Base-by-base conservation (phyloP, 2,113 vertebrate species). In the Macroglossus sobrinus region DNA sequence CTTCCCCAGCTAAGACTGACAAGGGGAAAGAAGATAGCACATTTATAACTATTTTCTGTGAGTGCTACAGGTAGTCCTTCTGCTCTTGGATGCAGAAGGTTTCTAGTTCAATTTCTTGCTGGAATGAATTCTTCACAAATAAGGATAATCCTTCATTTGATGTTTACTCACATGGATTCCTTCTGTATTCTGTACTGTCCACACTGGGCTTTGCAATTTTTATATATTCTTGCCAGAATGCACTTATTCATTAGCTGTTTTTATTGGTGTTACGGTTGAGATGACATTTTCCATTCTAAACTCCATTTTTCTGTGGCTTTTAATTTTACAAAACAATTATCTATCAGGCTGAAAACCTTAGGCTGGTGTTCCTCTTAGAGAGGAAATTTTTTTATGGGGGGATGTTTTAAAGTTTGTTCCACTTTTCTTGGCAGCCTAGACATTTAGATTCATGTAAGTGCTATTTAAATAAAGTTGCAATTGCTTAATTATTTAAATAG, bases 161-260 rank as follows among this genome's bases (percentile, higher is more conserved):
- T 98, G 98, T 95, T 98, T 97, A 98, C 80, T 98, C 97, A 98
- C 94, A 96, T 96, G 98, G 94, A 97, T 98, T 98, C 84, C 96
- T 98, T 98, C 97, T 97, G 91, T 97, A 97, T 95, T 97, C 96
- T 88, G 76, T 35, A 78, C 74, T 93, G 97, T 94, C 95, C 96
- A 95, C 92, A 96, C 45, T 69, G 30, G 76, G 75, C 95, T 97
- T 93, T 95, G 96, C 96, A 96, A 50, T 97, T 97, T 98, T 98
- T 97, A 97, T 97, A 94, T 97, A 98, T 98, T 98, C 97, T 95
- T 97, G 98, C 96, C 96, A 98, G 95, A 93, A 96, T 95, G 89
- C 92, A 84, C 96, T 97, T 97, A 98, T 97, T 98, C 97, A 97
- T 98, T 98, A 98, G 96, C 93, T 98, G 88, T 97, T 97, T 98